Conservation (phyloP, 2,888 invertebrate genomes). For the Netelia inedita region DNA sequence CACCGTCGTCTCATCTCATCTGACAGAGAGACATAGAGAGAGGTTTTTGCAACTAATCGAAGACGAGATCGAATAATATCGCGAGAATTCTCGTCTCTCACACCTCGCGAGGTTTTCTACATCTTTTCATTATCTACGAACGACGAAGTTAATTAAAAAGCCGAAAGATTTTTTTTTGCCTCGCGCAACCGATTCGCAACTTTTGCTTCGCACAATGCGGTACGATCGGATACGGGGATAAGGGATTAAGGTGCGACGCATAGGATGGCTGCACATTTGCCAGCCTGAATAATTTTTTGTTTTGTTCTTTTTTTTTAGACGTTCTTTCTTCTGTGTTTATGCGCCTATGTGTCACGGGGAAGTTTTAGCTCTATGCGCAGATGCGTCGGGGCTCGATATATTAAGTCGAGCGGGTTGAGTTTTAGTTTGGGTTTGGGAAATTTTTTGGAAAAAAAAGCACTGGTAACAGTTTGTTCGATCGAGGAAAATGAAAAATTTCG, state of each 20-base stretch:
- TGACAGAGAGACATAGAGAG: too few relatives aligned
- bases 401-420: slow-evolving; percentile 40
- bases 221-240: slow-evolving; percentile 77
- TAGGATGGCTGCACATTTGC: slow-evolving; percentile 82
- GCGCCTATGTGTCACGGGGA: not conserved
- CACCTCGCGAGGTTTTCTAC: not conserved
- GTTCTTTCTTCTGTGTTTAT: slow-evolving; percentile 24
- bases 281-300: slow-evolving; percentile 74
- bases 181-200: slow-evolving; percentile 38
- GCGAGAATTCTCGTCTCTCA: slow-evolving; percentile 7
- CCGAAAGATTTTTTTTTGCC: slow-evolving; percentile 6
- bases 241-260: slow-evolving; percentile 77
- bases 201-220: slow-evolving; percentile 74
- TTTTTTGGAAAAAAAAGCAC: too few relatives aligned
- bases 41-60: too few relatives aligned
- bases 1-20: too few relatives aligned
- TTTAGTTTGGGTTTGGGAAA: too few relatives aligned
- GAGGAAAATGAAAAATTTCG: not conserved
- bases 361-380: slow-evolving; percentile 45
- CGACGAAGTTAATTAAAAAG: not conserved
- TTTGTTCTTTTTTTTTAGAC: slow-evolving; percentile 31
- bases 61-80: slow-evolving; percentile 66
- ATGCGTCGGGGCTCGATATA: slow-evolving; percentile 57
- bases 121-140: not conserved
- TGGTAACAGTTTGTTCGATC: not conserved